Evolutionary conservation across 2,888 invertebrate genomes (phyloP), one percentile per base, ranked within the genome.

Genomic region (Tachina fera): DNA sequence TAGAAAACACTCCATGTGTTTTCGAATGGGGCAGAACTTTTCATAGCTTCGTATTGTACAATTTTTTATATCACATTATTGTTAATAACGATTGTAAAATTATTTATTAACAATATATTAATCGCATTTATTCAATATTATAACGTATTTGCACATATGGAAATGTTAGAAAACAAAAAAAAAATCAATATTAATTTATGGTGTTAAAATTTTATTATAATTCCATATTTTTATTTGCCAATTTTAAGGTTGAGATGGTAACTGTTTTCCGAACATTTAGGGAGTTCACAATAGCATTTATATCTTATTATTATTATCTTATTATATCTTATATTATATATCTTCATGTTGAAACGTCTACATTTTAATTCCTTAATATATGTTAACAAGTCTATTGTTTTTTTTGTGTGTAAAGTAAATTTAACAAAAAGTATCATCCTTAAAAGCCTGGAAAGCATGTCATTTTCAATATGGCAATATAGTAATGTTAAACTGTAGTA

Each of bases 111-210:
- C 63, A 65, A 22, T 47, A 22, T 47, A 41, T 9, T 68, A 31
- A 22, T 41, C 14, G 31, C 31, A 31, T 60, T 72, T 31, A 47
- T 60, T 14, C 43, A 31, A 63, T 74, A 43, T 19, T 14, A 22
- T 47, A 14, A 47, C 10, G 56, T 80, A 80, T 80, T 80, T 80
- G 65, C 65, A 80, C 80, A 80, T 58, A 80, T 80, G 72, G 49
- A 49, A 47, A 72, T 65, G 22, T 80, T 72, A 19, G 11, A n/a
- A 19, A 45, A 56, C 45, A 61, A 8, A 74, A 41, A 63, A 31
- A 61, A 39, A 9, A 8, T 51, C 3, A n/a, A 53, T 65, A 22
- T 68, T 58, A 9, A 49, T 43, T 49, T 49, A 58, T 49, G 56
- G 63, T 72, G 72, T 39, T 67, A 58, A 70, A 61, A 51, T 74